Conservation (phyloP, 1,140 invertebrate genomes). For the Stenopsyche tienmushanensis region DNA sequence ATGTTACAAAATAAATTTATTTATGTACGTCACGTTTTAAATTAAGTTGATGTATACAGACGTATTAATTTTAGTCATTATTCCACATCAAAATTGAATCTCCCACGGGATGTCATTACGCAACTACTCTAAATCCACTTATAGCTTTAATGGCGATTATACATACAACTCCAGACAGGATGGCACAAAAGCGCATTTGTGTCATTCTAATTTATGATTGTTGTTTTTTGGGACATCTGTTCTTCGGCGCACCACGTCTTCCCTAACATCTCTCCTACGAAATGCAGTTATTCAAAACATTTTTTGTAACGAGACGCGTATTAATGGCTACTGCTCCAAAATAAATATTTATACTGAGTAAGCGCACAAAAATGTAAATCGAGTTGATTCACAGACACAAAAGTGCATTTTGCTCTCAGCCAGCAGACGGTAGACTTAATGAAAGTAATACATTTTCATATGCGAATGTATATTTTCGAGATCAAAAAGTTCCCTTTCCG, state of each 20-base stretch:
- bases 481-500: neutral
- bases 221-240: neutral
- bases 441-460: neutral
- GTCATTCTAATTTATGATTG: neutral
- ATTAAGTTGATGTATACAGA: too few relatives aligned
- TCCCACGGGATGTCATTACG: too few relatives aligned
- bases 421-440: neutral
- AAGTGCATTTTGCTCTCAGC: neutral
- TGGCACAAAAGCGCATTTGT: neutral
- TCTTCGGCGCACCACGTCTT: neutral
- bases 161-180: too few relatives aligned
- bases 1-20: too few relatives aligned
- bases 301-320: neutral
- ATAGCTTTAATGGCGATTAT: too few relatives aligned
- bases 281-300: conserved; percentile 8
- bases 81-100: too few relatives aligned
- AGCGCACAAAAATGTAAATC: too few relatives aligned
- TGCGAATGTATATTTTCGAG: neutral
- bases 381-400: neutral
- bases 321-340: neutral
- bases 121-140: too few relatives aligned
- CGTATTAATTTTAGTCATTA: too few relatives aligned
- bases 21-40: too few relatives aligned
- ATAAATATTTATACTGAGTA: neutral
- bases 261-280: neutral